Conservation (phyloP, 2,797 vertebrate genomes). For the Cygnus olor region DNA sequence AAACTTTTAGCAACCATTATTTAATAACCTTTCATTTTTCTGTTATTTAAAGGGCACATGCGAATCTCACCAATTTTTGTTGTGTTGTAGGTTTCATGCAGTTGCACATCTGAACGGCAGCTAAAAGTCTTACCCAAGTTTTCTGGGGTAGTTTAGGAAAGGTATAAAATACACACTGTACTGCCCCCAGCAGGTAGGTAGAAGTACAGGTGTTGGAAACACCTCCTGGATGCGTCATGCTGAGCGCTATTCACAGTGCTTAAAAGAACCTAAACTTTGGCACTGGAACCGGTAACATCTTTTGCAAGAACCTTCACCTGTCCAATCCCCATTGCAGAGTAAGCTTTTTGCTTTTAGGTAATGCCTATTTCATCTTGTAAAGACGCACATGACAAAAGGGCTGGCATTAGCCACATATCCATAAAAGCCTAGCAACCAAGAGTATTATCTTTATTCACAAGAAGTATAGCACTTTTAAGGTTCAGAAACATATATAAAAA, state of each 20-base stretch:
- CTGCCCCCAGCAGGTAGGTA: slow-evolving; percentile 41
- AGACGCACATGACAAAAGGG: not conserved
- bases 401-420: slow-evolving; percentile 63
- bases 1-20: not conserved
- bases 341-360: slow-evolving; percentile 32
- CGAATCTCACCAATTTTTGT: not conserved
- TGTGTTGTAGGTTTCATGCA: not conserved
- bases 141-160: not conserved
- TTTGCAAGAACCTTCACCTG: not conserved
- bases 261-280: not conserved
- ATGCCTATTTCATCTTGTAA: slow-evolving; percentile 36
- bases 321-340: not conserved
- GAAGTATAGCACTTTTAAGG: slow-evolving; percentile 72
- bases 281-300: not conserved
- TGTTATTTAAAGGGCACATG: not conserved
- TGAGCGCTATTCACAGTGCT: not conserved
- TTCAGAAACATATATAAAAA: slow-evolving; percentile 74
- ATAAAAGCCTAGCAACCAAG: slow-evolving; percentile 71
- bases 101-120: not conserved
- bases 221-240: not conserved
- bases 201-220: not conserved
- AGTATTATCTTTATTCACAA: slow-evolving; percentile 77
- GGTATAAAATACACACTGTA: slow-evolving; percentile 4
- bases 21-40: not conserved
- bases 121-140: not conserved